phyloP scores from a whole-genome alignment of 2,888 invertebrate genomes.

The Diabrotica balteata region DNA sequence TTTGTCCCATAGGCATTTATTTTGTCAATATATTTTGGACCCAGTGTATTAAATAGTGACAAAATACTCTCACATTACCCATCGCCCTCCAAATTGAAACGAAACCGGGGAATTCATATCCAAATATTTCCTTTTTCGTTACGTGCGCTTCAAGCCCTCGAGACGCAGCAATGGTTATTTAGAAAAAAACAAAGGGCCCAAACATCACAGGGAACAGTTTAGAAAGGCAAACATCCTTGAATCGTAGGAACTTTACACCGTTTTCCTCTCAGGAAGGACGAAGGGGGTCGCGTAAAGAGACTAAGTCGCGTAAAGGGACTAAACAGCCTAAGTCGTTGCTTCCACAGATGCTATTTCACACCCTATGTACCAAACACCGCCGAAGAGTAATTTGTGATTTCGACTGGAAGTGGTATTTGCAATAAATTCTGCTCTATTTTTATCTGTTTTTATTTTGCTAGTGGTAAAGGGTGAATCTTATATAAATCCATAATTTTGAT shows the following conservation, averaged over 20 bases:
- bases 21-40: too few relatives aligned
- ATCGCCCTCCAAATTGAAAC: too few relatives aligned
- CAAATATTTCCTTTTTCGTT: background rate
- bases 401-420: too few relatives aligned
- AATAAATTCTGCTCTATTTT: too few relatives aligned
- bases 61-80: too few relatives aligned
- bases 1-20: too few relatives aligned
- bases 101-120: too few relatives aligned
- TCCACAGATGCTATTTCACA: background rate
- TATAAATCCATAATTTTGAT: too few relatives aligned
- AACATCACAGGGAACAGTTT: conserved; percentile 19
- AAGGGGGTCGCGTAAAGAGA: conserved; percentile 8
- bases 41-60: too few relatives aligned
- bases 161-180: background rate
- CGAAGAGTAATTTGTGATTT: too few relatives aligned
- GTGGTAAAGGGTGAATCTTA: too few relatives aligned
- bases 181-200: background rate
- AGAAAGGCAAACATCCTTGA: conserved; percentile 20
- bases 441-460: too few relatives aligned
- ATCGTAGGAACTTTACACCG: conserved; percentile 16
- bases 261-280: conserved; percentile 19
- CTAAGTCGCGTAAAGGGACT: conserved; percentile 3
- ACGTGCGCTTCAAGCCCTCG: background rate
- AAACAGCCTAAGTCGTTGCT: background rate
- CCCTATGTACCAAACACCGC: background rate